Base-by-base conservation (phyloP, 1,140 invertebrate species). In the Lepidurus arcticus region DNA sequence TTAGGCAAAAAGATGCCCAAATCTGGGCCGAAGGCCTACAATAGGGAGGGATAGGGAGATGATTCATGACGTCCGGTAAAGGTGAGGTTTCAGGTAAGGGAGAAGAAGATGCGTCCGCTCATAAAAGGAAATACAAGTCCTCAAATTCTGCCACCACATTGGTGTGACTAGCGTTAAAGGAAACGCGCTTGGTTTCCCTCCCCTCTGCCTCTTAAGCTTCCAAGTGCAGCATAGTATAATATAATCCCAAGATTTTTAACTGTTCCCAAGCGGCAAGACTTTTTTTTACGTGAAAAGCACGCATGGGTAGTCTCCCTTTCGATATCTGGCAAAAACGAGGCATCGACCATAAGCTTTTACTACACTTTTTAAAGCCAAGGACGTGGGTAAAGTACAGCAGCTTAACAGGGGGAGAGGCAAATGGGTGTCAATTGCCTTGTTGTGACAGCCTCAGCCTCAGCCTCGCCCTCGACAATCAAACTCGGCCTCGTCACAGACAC, bases 111-210 rank as follows among this genome's bases (percentile, higher is more conserved):
- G 53, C 53, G 53, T 65, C 53, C 53, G 53, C 53, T 65, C 13
- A n/a, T 65, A n/a, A 7, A 21, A 65, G 53, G 21, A 21, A 21
- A 21, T n/a, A 65, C 16, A 65, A 13, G 21, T 65, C 53, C 53
- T 21, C 7, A 13, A n/a, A 65, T 65, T 65, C 21, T 65, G 53
- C 53, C 53, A 65, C n/a, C 53, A 65, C 16, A 16, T 65, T 16
- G 53, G 53, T 65, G 21, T n/a, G 53, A 7, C 13, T 65, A 21
- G 53, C n/a, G 53, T 65, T 21, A 65, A 65, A 65, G 53, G 53
- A 65, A 65, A 65, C 21, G 53, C 53, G 53, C 53, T 21, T 65
- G 16, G 53, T 65, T 65, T 65, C 53, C 47, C 53, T 65, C 53
- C 53, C 53, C 13, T 13, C 21, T 5, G 13, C 21, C 16, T 21